Conservation (phyloP, 2,888 invertebrate genomes). For the Nysson spinosus region DNA sequence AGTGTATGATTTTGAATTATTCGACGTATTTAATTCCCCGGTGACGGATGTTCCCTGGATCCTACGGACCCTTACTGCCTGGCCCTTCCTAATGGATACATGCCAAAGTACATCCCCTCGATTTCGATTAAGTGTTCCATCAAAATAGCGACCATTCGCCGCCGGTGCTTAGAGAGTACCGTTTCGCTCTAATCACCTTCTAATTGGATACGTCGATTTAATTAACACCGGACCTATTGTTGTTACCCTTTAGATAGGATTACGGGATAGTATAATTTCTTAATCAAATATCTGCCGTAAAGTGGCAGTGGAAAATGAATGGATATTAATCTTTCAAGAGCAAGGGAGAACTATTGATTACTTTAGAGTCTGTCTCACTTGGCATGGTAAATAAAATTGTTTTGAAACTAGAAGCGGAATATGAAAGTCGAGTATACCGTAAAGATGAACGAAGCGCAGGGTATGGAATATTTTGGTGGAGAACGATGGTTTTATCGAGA, state of each 20-base stretch:
- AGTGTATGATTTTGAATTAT: conserved; percentile 49
- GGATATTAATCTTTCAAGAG: neutral
- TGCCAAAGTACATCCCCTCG: conserved; percentile 44
- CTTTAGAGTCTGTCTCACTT: too few species aligned
- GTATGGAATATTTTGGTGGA: too few species aligned
- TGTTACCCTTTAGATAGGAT: neutral
- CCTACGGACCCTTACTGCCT: neutral
- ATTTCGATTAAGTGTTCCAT: conserved; percentile 56
- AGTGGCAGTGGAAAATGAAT: too few species aligned
- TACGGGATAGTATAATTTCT: neutral
- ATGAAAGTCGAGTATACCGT: too few species aligned
- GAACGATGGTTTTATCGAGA: too few species aligned
- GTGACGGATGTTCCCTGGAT: conserved; percentile 28
- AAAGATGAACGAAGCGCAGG: too few species aligned
- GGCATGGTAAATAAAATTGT: too few species aligned
- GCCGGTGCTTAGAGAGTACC: conserved; percentile 37
- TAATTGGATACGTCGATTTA: conserved; percentile 26
- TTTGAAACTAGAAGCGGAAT: too few species aligned
- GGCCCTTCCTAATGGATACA: conserved; percentile 44
- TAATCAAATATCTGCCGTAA: neutral
- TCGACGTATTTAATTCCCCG: conserved; percentile 46
- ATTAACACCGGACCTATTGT: neutral
- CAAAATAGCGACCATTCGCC: conserved; percentile 46
- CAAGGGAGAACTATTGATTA: too few species aligned
- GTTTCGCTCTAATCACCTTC: conserved; percentile 28